Evolutionary conservation across 2,888 invertebrate genomes (phyloP).

Genomic region (Lapara coniferarum): DNA sequence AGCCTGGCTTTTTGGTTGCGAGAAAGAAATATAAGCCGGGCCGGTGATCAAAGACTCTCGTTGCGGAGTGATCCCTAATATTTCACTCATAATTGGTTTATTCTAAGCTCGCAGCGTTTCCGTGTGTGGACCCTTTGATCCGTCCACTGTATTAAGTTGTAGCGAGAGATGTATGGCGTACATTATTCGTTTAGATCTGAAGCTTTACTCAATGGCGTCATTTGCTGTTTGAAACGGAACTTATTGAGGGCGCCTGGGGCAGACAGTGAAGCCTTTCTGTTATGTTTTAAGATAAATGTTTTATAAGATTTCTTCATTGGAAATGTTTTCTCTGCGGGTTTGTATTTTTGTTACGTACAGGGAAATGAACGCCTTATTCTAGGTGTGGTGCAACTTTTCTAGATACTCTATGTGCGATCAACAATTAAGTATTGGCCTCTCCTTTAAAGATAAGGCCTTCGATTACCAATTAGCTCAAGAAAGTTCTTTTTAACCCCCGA

Average conservation of each 20-base stretch:
- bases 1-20: slow-evolving; percentile 68
- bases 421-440: too few relatives aligned
- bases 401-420: too few relatives aligned
- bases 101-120: slow-evolving; percentile 79
- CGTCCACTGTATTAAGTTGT: slow-evolving; percentile 79
- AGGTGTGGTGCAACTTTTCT: too few relatives aligned
- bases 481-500: too few relatives aligned
- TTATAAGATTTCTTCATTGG: slow-evolving; percentile 38
- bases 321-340: background rate
- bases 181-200: slow-evolving; percentile 75
- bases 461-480: too few relatives aligned
- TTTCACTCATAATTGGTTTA: slow-evolving; percentile 84
- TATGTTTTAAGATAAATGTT: slow-evolving; percentile 15
- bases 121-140: slow-evolving; percentile 81
- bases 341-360: background rate
- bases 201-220: slow-evolving; percentile 69
- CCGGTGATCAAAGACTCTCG: slow-evolving; percentile 77
- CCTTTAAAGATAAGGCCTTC: too few relatives aligned
- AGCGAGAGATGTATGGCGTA: slow-evolving; percentile 73
- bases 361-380: background rate
- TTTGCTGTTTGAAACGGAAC: slow-evolving; percentile 57
- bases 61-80: slow-evolving; percentile 80
- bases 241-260: slow-evolving; percentile 47
- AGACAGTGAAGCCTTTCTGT: slow-evolving; percentile 44
- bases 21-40: slow-evolving; percentile 74